These are phyloP conservation scores for Nephila pilipes DNA, from an alignment of 1,140 invertebrate species.

Conservation along the genomic window DNA sequence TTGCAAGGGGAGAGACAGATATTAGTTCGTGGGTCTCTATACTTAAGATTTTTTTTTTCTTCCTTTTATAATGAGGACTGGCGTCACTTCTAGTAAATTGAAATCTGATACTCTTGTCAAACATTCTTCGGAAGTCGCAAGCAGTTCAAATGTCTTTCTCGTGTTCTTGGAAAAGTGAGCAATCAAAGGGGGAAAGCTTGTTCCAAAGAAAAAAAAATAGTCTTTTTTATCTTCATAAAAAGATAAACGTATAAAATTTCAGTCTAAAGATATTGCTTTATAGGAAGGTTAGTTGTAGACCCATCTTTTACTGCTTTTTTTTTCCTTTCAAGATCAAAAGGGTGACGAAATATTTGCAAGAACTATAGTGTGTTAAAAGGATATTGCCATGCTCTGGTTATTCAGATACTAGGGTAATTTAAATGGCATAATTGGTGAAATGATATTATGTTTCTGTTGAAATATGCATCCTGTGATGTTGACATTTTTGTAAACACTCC, in stretches of 20 bases:
- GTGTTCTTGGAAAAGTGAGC: background rate
- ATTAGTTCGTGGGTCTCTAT: background rate
- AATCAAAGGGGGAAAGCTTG: background rate
- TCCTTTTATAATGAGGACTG: background rate
- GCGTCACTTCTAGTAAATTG: slow-evolving; percentile 6
- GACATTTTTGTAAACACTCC: slow-evolving; percentile 1
- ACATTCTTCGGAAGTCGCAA: background rate
- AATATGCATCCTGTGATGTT: background rate
- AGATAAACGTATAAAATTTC: background rate
- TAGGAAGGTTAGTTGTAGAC: slow-evolving; percentile 8
- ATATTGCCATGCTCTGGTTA: background rate
- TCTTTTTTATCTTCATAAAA: slow-evolving; percentile 3
- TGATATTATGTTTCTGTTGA: background rate
- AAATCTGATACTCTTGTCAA: background rate
- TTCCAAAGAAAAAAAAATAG: background rate
- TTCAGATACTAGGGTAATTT: background rate
- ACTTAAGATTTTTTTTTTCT: background rate
- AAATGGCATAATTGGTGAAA: slow-evolving; percentile 5
- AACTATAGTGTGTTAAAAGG: slow-evolving; percentile 8
- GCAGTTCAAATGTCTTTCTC: background rate
- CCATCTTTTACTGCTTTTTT: background rate
- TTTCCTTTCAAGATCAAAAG: background rate
- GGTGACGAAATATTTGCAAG: slow-evolving; percentile 7
- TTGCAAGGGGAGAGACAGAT: background rate
- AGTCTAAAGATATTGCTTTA: background rate